Evolutionary conservation across 2,113 vertebrate species (phyloP).

Genomic region (Seriola rivoliana): DNA sequence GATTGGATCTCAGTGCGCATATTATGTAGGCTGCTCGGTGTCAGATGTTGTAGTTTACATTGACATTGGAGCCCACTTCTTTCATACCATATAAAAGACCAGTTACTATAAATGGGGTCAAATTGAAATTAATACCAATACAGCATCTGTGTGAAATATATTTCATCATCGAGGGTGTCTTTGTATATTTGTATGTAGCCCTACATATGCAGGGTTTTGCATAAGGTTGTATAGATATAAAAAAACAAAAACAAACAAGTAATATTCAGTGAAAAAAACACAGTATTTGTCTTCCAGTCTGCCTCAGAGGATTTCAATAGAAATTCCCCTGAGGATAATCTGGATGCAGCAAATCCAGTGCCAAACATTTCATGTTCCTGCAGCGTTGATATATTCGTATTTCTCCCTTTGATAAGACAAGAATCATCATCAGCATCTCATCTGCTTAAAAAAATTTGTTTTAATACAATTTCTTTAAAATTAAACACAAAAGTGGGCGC

Average conservation of each 20-base stretch:
- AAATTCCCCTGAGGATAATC: conserved; percentile 13
- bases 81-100: not conserved
- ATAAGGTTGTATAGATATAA: not conserved
- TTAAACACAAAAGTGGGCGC: not conserved
- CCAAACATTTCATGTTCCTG: not conserved
- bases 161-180: not conserved
- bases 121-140: not conserved
- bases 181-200: not conserved
- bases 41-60: too few species aligned
- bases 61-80: too few species aligned
- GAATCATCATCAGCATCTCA: not conserved
- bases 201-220: not conserved
- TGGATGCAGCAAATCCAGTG: not conserved
- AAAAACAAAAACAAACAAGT: not conserved
- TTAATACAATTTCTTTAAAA: not conserved
- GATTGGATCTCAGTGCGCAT: too few species aligned
- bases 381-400: not conserved
- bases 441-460: not conserved
- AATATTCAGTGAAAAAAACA: not conserved
- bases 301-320: conserved; percentile 2
- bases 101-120: not conserved
- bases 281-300: not conserved
- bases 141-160: not conserved
- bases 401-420: not conserved
- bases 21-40: too few species aligned